Conservation (phyloP, 2,888 invertebrate genomes). For the Entomobrya multifasciata region DNA sequence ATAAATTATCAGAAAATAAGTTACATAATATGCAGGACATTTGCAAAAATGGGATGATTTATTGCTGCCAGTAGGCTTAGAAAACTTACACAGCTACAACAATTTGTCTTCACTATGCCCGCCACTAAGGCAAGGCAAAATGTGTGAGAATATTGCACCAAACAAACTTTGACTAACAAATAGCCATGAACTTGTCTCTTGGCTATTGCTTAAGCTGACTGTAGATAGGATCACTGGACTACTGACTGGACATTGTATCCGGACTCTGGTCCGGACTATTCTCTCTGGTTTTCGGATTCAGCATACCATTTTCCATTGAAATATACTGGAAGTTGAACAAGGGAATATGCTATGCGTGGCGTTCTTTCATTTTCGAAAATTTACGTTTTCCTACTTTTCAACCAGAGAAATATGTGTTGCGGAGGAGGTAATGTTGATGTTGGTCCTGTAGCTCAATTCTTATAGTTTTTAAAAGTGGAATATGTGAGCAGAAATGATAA, state of each 20-base stretch:
- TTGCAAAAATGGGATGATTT: slow-evolving; percentile 73
- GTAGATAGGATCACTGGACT: not conserved
- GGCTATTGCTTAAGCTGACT: too few species aligned
- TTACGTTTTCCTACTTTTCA: not conserved
- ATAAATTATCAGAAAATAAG: slow-evolving; percentile 71
- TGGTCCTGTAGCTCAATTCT: too few species aligned
- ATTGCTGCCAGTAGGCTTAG: slow-evolving; percentile 63
- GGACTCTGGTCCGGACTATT: not conserved
- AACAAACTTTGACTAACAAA: slow-evolving; percentile 18
- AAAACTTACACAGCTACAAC: slow-evolving; percentile 63
- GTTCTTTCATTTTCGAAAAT: slow-evolving; percentile 2
- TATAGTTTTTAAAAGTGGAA: too few species aligned
- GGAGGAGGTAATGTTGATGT: not conserved
- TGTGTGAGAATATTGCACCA: not conserved
- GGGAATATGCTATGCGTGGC: not conserved
- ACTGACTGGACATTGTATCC: not conserved
- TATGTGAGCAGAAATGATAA: not conserved
- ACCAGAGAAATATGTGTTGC: not conserved
- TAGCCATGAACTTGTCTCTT: not conserved
- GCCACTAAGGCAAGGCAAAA: not conserved
- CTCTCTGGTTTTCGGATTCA: not conserved
- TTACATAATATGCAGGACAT: slow-evolving; percentile 67
- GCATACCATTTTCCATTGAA: not conserved
- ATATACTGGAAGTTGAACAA: not conserved
- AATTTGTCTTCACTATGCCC: slow-evolving; percentile 68